Base-by-base conservation (phyloP, 2,797 vertebrate species). In the Amphiprion clarkii region DNA sequence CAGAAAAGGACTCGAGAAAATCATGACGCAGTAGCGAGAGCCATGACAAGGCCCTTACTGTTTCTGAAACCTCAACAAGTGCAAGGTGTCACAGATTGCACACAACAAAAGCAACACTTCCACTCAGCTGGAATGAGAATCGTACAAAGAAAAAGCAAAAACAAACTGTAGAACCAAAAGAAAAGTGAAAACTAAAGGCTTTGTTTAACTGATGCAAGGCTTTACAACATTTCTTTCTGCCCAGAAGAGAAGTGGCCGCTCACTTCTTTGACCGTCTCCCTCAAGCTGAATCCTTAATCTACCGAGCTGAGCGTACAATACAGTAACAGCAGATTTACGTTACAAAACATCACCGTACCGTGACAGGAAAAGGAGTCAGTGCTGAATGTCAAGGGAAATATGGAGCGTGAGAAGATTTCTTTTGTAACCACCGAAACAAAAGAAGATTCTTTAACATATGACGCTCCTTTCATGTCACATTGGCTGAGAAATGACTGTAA, bases 71-170 rank as follows among this genome's bases (percentile, higher is more conserved):
- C 57, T 29, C 29, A 66, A 78, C 82, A 82, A 82, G 84, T 85
- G 83, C 84, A 81, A 77, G 78, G 77, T 88, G 75, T 88, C 82
- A 78, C 61, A 27, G 73, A 87, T 78, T 83, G 85, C 85, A 81
- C 72, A 36, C 40, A 69, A 73, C 33, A 40, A 83, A 82, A 74
- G 27, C 49, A 67, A 74, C 44, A 1, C 39, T 46, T 67, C 61
- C 48, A 39, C 64, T 49, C 66, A 61, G 67, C 56, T 56, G 66
- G 59, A 42, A 46, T 5, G 31, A 68, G 53, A 67, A 55, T 36
- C 33, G 1, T 9, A 36, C 5, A 56, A 71, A 73, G 31, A 19
- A 27, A 6, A 63, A 67, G 39, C 60, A 67, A 63, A 61, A 63
- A 31, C 27, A 78, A 64, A 16, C 11, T 27, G 19, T 52, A 69